Evolutionary conservation across 2,797 vertebrate genomes (phyloP).

Genomic region (Melanotaenia pygmaea): DNA sequence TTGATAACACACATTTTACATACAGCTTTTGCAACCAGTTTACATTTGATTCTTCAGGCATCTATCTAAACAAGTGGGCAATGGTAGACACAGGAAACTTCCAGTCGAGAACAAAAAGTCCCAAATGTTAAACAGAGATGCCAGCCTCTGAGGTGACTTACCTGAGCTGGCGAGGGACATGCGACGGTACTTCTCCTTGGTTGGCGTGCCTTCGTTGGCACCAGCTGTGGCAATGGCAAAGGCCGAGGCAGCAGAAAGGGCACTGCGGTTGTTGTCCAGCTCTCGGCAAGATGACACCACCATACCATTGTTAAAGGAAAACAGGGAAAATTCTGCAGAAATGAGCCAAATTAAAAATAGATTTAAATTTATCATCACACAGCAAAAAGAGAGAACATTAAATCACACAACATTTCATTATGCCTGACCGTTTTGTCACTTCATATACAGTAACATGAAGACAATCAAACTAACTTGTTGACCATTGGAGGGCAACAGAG

Average conservation of each 20-base stretch:
- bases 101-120: not conserved
- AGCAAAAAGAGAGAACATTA: not conserved
- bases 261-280: constrained; percentile 88
- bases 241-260: constrained; percentile 92
- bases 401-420: not conserved
- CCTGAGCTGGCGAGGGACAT: constrained; percentile 95
- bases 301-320: constrained; percentile 94
- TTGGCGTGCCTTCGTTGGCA: constrained; percentile 94
- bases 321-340: constrained; percentile 90
- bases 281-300: constrained; percentile 93
- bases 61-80: too few species aligned
- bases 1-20: not conserved
- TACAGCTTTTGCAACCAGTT: not conserved
- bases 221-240: constrained; percentile 96
- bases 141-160: constrained; percentile 50
- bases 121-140: not conserved
- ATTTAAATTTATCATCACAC: not conserved
- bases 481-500: constrained; percentile 72
- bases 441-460: not conserved
- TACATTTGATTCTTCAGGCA: not conserved
- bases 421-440: not conserved
- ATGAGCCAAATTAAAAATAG: not conserved
- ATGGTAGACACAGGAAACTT: not conserved
- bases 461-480: constrained; percentile 29
- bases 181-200: constrained; percentile 95